Evolutionary conservation across 2,888 invertebrate species (phyloP).

Genomic region (Acanthopleura granulata): DNA sequence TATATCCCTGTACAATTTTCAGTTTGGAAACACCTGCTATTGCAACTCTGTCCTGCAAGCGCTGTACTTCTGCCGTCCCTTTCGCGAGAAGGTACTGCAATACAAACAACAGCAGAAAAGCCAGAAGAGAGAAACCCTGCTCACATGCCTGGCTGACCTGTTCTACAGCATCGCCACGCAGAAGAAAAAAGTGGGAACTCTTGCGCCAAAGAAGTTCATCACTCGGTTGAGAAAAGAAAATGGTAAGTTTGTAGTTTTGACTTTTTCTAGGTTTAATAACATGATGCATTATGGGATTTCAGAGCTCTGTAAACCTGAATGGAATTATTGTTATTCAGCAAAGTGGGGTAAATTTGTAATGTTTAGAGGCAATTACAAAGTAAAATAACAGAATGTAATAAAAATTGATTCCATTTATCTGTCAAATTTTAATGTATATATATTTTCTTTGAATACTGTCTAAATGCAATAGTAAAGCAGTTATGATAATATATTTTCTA

Average conservation of each 20-base stretch:
- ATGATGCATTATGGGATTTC: too few relatives aligned
- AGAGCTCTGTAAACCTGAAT: too few relatives aligned
- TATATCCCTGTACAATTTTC: constrained; percentile 38
- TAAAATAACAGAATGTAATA: too few relatives aligned
- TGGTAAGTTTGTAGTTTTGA: constrained; percentile 74
- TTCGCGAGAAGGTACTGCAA: constrained; percentile 97
- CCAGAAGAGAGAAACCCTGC: constrained; percentile 88
- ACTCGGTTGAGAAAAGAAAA: constrained; percentile 98
- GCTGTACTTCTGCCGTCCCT: constrained; percentile 98
- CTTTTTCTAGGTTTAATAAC: too few relatives aligned
- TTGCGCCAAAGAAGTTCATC: constrained; percentile 99
- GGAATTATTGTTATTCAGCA: too few relatives aligned
- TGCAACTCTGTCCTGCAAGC: constrained; percentile 99
- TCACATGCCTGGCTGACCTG: constrained; percentile 97
- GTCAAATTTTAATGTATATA: too few relatives aligned
- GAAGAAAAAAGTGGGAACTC: constrained; percentile 98
- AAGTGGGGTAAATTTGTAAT: too few relatives aligned
- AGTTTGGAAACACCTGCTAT: constrained; percentile 99
- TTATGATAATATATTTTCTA: too few relatives aligned
- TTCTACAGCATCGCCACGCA: constrained; percentile 99
- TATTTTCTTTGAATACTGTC: too few relatives aligned
- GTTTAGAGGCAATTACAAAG: too few relatives aligned
- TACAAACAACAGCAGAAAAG: constrained; percentile 80
- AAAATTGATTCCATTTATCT: too few relatives aligned
- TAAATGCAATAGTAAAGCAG: too few relatives aligned